phyloP scores from a whole-genome alignment of 2,113 vertebrate species.

The Equus przewalskii region DNA sequence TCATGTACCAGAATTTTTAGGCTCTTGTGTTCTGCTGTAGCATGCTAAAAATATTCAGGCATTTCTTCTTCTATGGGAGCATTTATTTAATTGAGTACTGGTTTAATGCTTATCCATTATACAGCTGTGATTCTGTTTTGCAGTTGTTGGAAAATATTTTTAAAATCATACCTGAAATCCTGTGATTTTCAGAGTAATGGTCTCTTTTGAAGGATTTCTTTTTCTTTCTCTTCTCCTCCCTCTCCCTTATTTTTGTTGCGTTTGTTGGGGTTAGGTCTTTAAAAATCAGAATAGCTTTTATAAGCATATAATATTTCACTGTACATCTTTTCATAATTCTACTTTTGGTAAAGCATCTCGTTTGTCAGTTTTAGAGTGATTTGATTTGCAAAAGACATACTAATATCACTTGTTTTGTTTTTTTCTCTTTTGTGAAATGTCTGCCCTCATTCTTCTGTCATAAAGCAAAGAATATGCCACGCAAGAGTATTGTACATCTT shows the following conservation, averaged over 20 bases:
- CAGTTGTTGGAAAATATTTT: conserved; percentile 42
- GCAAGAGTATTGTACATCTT: neutral
- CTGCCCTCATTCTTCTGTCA: neutral
- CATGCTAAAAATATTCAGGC: conserved; percentile 53
- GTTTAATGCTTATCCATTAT: conserved; percentile 52
- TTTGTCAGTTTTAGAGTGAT: neutral
- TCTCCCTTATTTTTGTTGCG: neutral
- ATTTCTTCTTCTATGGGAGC: neutral
- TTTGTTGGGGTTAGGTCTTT: neutral
- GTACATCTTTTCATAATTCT: neutral
- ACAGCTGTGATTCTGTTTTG: conserved; percentile 50
- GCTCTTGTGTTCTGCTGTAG: conserved; percentile 10
- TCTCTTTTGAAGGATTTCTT: neutral
- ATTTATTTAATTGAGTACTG: conserved; percentile 47
- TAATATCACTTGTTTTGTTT: neutral
- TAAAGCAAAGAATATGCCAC: neutral
- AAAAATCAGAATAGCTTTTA: neutral
- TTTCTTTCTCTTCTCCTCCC: too few relatives aligned
- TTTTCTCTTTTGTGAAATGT: neutral
- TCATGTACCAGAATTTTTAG: neutral
- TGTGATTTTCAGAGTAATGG: conserved; percentile 35
- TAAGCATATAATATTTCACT: neutral
- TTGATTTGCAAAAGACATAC: neutral
- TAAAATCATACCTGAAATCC: conserved; percentile 34
- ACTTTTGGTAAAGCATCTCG: neutral